Percentiles rank a stretch among this genome's conserved stretches.
These are phyloP conservation scores for Stenopsyche tienmushanensis DNA, from an alignment of 1,140 invertebrate genomes.

Conservation along the genomic window DNA sequence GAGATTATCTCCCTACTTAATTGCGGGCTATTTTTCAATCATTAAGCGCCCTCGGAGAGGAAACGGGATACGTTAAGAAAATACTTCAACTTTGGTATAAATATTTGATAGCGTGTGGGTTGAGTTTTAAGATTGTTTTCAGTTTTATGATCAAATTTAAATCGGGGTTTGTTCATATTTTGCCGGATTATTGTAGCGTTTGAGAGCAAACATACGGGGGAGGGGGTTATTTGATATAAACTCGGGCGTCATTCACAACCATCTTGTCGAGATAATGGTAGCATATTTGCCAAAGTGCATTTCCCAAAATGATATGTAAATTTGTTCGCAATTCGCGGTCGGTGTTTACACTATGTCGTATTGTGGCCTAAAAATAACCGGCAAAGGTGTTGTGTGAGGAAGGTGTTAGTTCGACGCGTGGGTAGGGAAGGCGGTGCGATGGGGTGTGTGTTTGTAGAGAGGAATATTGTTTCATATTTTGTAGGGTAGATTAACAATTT, in stretches of 20 bases:
- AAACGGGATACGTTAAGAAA: too few species aligned
- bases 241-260: too few species aligned
- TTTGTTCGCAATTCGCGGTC: conserved; percentile 11
- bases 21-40: too few species aligned
- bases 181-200: too few species aligned
- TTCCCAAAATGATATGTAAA: conserved; percentile 19
- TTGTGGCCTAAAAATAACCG: not conserved
- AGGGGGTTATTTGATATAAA: not conserved
- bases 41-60: too few species aligned
- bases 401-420: not conserved
- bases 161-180: too few species aligned
- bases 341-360: conserved; percentile 9
- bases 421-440: not conserved
- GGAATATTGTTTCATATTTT: conserved; percentile 21
- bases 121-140: too few species aligned
- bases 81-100: too few species aligned
- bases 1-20: too few species aligned
- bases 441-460: not conserved
- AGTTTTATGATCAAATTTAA: too few species aligned
- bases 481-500: conserved; percentile 14
- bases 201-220: too few species aligned
- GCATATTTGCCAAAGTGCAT: conserved; percentile 15
- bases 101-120: too few species aligned
- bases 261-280: not conserved
- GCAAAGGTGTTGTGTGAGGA: conserved; percentile 11